A percentile compares a stretch with the other conserved stretches of the same genome.
phyloP scores from a whole-genome alignment of 2,888 invertebrate species.

The Pseudoips prasinana region DNA sequence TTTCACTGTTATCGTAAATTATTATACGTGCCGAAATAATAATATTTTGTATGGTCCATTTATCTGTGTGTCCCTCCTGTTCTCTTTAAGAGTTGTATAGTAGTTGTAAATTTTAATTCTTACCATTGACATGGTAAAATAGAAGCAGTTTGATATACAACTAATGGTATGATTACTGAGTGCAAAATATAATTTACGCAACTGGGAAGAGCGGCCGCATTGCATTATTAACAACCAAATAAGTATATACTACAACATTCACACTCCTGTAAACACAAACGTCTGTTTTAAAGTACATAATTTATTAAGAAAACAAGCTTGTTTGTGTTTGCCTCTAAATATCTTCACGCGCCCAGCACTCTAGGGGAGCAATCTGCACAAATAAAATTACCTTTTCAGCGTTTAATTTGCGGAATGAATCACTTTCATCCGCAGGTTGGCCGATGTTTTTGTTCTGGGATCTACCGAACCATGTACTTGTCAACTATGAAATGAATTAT shows the following conservation, averaged over 20 bases:
- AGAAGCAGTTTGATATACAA: too few relatives aligned
- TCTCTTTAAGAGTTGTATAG: too few relatives aligned
- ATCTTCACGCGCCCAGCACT: constrained; percentile 20
- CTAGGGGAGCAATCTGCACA: constrained; percentile 21
- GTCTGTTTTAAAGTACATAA: constrained; percentile 21
- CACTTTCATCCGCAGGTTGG: constrained; percentile 55
- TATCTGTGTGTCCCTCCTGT: too few relatives aligned
- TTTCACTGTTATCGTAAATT: too few relatives aligned
- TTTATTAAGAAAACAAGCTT: constrained; percentile 35
- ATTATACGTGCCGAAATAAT: too few relatives aligned
- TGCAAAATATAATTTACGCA: too few relatives aligned
- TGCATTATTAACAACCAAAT: too few relatives aligned
- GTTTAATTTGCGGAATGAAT: constrained; percentile 62
- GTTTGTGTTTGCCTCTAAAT: constrained; percentile 31
- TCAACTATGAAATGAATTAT: constrained; percentile 62
- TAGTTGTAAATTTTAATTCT: too few relatives aligned
- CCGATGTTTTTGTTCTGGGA: constrained; percentile 43
- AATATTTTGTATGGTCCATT: too few relatives aligned
- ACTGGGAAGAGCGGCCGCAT: too few relatives aligned
- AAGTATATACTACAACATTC: constrained; percentile 1
- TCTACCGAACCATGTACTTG: constrained; percentile 34
- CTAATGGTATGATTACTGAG: too few relatives aligned
- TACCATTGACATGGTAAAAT: too few relatives aligned
- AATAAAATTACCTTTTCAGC: constrained; percentile 55
- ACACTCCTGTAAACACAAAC: constrained; percentile 4